Base-by-base conservation (phyloP, 2,888 invertebrate genomes). In the Apamea epomidion region DNA sequence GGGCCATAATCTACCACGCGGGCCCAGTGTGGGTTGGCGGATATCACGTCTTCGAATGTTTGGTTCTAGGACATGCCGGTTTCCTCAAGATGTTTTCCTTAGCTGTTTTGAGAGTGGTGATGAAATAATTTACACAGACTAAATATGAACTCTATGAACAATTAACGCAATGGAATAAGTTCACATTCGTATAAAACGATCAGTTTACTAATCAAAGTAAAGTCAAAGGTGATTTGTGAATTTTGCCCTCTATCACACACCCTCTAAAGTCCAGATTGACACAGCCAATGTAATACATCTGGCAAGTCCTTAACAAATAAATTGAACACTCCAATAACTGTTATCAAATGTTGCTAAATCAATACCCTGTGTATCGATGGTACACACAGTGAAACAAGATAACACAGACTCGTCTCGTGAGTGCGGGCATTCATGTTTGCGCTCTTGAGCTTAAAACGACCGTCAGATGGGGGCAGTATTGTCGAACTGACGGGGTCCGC, bases 331-430 rank as follows among this genome's bases (percentile, higher is more conserved):
- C 25, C 42, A 77, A 77, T 73, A 68, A 68, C 64, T 60, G 58
- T 71, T 83, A 76, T 84, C 85, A 90, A 90, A 86, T 88, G 81
- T 86, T 86, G 86, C 83, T 88, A 83, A 90, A 91, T 89, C 90
- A 91, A 90, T 91, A 91, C 81, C 82, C 65, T 25, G 82, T 88
- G 87, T 91, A 88, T 90, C 85, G 80, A 74, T 76, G 70, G 51
- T 51, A 85, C 85, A 88, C 83, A 86, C 75, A 87, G 6, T 21
- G n/a, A 14, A 18, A 79, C 58, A 21, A 42, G 87, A 88, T 86
- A 87, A 85, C 88, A 80, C 81, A 67, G 82, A 68, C 60, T 81
- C 73, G 83, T 74, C 54, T 81, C 71, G 83, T 82, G 83, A 80
- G 82, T 78, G 76, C 76, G 70, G 76, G 79, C 82, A 79, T 74